phyloP scores from a whole-genome alignment of 2,797 vertebrate species.

The Sandelia bainsii region DNA sequence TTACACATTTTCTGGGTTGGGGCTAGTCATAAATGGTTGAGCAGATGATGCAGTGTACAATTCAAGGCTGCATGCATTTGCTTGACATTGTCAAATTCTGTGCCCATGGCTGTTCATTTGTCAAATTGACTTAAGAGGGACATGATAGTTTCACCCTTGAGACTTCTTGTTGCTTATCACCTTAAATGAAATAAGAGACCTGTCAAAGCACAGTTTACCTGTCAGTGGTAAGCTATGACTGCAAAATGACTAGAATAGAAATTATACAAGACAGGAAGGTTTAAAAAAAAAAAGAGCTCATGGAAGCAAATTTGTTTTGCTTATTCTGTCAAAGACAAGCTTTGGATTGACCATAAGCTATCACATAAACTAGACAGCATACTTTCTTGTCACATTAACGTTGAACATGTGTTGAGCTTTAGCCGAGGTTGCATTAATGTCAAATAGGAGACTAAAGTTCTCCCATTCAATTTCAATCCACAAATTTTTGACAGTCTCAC shows the following conservation, averaged over 20 bases:
- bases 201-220: constrained; percentile 62
- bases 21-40: constrained; percentile 27
- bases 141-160: constrained; percentile 61
- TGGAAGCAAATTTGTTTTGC: constrained; percentile 6
- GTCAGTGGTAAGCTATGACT: constrained; percentile 52
- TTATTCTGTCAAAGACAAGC: constrained; percentile 10
- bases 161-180: constrained; percentile 62
- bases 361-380: neutral
- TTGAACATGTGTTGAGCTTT: constrained; percentile 14
- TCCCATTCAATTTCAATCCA: constrained; percentile 45
- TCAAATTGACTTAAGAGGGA: constrained; percentile 71
- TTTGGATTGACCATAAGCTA: constrained; percentile 7
- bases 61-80: constrained; percentile 42
- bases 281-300: constrained; percentile 4
- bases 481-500: constrained; percentile 72
- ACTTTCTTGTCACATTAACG: constrained; percentile 5
- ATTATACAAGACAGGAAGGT: constrained; percentile 20
- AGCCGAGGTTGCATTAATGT: constrained; percentile 29
- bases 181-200: constrained; percentile 66
- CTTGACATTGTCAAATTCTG: constrained; percentile 54
- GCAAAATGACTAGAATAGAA: constrained; percentile 49
- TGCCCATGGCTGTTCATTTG: constrained; percentile 64
- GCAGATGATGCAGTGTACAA: constrained; percentile 45
- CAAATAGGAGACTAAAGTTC: constrained; percentile 39
- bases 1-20: constrained; percentile 16